These are phyloP conservation scores for Leucoraja erinaceus DNA, from an alignment of 2,113 vertebrate genomes.

Conservation along the genomic window DNA sequence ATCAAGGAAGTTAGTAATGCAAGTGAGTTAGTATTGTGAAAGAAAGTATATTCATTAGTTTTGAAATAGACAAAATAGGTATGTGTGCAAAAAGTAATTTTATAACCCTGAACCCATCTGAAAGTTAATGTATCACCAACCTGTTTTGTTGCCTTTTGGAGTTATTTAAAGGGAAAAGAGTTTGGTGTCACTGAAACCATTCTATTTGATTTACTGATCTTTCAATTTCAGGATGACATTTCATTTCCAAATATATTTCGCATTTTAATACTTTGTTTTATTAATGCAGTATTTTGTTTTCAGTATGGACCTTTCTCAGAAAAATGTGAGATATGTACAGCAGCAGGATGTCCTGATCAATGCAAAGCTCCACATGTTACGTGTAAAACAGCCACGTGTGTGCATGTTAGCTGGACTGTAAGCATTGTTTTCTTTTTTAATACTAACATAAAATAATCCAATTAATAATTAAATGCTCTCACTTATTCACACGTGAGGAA, in stretches of 20 bases:
- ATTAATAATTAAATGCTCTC: background rate
- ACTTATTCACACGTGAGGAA: background rate
- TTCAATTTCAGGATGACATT: background rate
- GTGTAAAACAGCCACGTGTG: constrained; percentile 83
- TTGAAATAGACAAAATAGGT: background rate
- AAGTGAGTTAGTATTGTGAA: background rate
- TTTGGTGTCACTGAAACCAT: background rate
- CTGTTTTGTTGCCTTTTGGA: background rate
- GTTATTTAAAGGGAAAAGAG: background rate
- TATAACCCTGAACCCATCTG: background rate
- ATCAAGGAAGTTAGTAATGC: background rate
- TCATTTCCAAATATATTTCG: background rate
- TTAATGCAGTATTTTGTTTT: constrained; percentile 41
- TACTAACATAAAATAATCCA: background rate
- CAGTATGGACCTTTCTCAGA: constrained; percentile 85
- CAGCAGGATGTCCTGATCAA: constrained; percentile 82
- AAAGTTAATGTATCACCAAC: background rate
- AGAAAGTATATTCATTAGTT: background rate
- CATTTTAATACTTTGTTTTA: background rate
- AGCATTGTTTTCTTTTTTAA: constrained; percentile 41
- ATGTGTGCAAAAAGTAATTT: background rate
- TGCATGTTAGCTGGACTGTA: constrained; percentile 89
- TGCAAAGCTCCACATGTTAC: constrained; percentile 73
- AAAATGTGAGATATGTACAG: constrained; percentile 78
- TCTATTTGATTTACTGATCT: background rate